A percentile compares a stretch with the other conserved stretches of the same genome.
Conservation (phyloP, 2,888 invertebrate genomes). For the Caenorhabditis virilis region DNA sequence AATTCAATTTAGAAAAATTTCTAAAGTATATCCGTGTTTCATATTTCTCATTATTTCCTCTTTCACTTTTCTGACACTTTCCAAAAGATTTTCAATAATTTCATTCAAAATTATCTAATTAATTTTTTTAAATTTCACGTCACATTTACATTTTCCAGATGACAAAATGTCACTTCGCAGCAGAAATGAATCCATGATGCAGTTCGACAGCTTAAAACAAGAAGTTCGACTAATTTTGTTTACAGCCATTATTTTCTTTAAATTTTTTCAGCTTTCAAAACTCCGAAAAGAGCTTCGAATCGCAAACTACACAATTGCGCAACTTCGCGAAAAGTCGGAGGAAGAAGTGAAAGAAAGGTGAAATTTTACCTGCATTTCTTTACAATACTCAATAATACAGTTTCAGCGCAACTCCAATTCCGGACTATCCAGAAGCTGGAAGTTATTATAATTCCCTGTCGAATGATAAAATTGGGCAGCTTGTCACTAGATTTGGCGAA, state of each 20-base stretch:
- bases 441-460: slow-evolving; percentile 50
- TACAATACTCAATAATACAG: background rate
- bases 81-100: too few relatives aligned
- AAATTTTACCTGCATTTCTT: background rate
- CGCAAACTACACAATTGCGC: slow-evolving; percentile 33
- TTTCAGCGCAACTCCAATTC: slow-evolving; percentile 40
- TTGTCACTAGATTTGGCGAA: slow-evolving; percentile 35
- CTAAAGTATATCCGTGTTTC: too few relatives aligned
- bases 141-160: slow-evolving; percentile 15
- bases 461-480: slow-evolving; percentile 37
- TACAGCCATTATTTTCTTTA: background rate
- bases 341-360: slow-evolving; percentile 31
- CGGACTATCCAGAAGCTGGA: slow-evolving; percentile 57
- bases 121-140: too few relatives aligned
- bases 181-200: slow-evolving; percentile 10
- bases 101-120: too few relatives aligned
- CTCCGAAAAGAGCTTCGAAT: slow-evolving; percentile 35
- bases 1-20: too few relatives aligned
- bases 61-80: too few relatives aligned
- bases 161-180: slow-evolving; percentile 20
- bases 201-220: slow-evolving; percentile 29
- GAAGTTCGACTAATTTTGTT: slow-evolving; percentile 8
- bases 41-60: too few relatives aligned
- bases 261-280: slow-evolving; percentile 27
- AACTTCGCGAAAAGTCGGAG: slow-evolving; percentile 33